phyloP scores from a whole-genome alignment of 2,797 vertebrate species.

The Platalea minor region DNA sequence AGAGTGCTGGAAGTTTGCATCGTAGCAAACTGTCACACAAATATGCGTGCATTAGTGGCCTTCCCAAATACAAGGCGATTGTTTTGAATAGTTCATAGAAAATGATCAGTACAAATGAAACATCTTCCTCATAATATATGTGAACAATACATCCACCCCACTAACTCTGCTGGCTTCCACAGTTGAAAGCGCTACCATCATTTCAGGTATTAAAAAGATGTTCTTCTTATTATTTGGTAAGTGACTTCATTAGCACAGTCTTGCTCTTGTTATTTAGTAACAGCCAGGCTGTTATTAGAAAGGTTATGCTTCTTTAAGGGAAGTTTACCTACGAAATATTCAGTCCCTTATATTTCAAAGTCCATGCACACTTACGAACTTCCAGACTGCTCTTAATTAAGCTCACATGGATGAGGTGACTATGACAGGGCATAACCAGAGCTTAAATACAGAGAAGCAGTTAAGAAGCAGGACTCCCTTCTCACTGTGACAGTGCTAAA shows the following conservation, averaged over 20 bases:
- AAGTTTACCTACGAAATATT: background rate
- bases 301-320: background rate
- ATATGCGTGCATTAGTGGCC: background rate
- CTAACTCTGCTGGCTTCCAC: background rate
- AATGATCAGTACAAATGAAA: background rate
- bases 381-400: background rate
- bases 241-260: background rate
- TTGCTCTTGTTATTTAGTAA: background rate
- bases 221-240: background rate
- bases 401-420: background rate
- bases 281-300: background rate
- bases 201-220: background rate
- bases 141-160: background rate
- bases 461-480: background rate
- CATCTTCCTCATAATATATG: background rate
- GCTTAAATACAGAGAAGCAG: background rate
- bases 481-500: background rate
- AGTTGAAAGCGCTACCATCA: background rate
- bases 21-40: background rate
- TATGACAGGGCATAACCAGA: background rate
- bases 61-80: background rate
- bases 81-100: constrained; percentile 9
- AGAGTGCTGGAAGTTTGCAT: constrained; percentile 32
- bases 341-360: background rate
- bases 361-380: background rate